Evolutionary conservation across 2,797 vertebrate species (phyloP).

Genomic region (Parauchenoglanis ngamensis): DNA sequence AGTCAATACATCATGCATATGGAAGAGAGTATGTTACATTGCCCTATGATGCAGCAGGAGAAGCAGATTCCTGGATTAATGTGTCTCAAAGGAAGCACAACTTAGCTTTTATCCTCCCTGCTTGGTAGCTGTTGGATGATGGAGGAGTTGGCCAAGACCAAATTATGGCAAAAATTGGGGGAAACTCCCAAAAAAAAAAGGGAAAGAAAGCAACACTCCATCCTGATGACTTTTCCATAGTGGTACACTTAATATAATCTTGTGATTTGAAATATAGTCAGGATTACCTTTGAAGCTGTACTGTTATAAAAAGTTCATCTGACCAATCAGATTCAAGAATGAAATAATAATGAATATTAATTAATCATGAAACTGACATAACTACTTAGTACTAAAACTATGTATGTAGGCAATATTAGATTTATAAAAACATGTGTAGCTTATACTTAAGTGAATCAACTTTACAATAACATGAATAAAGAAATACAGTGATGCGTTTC

Average conservation of each 20-base stretch:
- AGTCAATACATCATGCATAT: no score
- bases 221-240: neutral
- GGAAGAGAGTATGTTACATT: no score
- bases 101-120: no score
- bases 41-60: no score
- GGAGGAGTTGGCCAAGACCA: no score
- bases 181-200: no score
- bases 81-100: no score
- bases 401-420: neutral
- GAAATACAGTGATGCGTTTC: neutral
- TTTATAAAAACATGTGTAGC: neutral
- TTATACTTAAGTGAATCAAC: no score
- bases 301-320: neutral
- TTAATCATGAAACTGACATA: neutral
- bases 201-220: no score
- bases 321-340: neutral
- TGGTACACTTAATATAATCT: neutral
- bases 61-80: no score
- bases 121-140: no score
- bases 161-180: no score
- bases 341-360: neutral
- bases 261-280: neutral
- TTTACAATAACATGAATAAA: neutral
- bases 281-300: neutral
- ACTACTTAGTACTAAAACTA: neutral